Percentiles rank a stretch among this genome's conserved stretches.
phyloP scores from a whole-genome alignment of 2,888 invertebrate genomes.

The Drosophila borealis region DNA sequence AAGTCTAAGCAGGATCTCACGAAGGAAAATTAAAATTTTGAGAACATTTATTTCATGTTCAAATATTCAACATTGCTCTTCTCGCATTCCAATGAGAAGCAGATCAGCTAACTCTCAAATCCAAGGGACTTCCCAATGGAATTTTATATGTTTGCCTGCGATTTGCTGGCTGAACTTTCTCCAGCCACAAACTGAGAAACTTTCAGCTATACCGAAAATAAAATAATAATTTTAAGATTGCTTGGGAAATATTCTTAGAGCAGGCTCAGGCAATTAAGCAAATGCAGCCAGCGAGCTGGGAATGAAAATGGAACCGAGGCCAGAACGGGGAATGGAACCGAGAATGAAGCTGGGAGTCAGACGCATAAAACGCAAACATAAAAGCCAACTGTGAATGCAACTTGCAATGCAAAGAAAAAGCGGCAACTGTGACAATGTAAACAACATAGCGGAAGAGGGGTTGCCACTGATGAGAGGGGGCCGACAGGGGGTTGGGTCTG shows the following conservation, averaged over 20 bases:
- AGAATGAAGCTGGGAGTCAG: conserved; percentile 36
- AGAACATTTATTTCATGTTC: background rate
- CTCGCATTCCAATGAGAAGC: background rate
- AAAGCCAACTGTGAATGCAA: conserved; percentile 77
- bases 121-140: background rate
- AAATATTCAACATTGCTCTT: no score
- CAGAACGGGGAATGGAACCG: background rate
- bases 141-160: background rate
- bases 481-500: background rate
- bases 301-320: conserved; percentile 26
- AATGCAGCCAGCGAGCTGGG: conserved; percentile 44
- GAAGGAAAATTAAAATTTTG: background rate
- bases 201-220: conserved; percentile 3
- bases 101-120: background rate
- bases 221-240: conserved; percentile 33
- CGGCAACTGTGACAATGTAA: conserved; percentile 79
- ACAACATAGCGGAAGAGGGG: conserved; percentile 65
- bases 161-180: background rate
- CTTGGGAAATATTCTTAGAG: conserved; percentile 14
- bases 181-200: background rate
- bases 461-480: background rate
- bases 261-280: conserved; percentile 69
- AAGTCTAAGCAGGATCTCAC: no score
- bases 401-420: conserved; percentile 71
- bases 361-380: conserved; percentile 73